Evolutionary conservation across 2,113 vertebrate species (phyloP).

Genomic region (Plestiodon gilberti): DNA sequence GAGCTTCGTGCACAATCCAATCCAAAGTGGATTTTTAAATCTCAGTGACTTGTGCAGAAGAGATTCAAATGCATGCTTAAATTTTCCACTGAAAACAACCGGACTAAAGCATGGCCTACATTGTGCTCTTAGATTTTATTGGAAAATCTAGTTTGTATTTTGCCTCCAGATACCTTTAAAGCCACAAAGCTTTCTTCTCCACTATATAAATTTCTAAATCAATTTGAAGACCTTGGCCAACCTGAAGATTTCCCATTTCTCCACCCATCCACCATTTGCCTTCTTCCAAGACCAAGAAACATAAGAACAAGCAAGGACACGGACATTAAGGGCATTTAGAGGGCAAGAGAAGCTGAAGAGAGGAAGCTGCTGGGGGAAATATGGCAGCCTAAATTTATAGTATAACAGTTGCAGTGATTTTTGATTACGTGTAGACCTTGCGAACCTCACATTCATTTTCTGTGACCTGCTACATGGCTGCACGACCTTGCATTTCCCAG

Average conservation of each 20-base stretch:
- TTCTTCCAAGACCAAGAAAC: neutral
- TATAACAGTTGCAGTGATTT: too few relatives aligned
- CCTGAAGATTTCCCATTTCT: neutral
- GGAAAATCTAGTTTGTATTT: neutral
- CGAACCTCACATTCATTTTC: neutral
- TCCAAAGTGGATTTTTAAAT: neutral
- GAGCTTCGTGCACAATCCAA: too few relatives aligned
- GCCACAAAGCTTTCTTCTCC: neutral
- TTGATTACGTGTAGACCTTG: too few relatives aligned
- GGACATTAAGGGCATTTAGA: neutral
- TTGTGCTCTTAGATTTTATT: neutral
- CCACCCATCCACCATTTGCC: too few relatives aligned
- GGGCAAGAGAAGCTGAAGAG: neutral
- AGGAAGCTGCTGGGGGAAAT: too few relatives aligned
- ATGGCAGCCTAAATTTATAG: too few relatives aligned
- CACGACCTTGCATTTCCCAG: neutral
- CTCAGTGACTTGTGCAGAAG: neutral
- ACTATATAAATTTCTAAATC: neutral
- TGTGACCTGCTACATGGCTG: neutral
- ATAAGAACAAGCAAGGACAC: neutral
- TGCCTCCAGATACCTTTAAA: neutral
- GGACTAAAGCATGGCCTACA: neutral
- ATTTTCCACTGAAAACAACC: neutral
- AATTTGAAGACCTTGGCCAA: neutral
- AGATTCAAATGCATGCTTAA: neutral